Percentiles rank a stretch among this genome's conserved stretches.
Evolutionary conservation across 2,888 invertebrate species (phyloP).

Genomic region (Callinectes sapidus): DNA sequence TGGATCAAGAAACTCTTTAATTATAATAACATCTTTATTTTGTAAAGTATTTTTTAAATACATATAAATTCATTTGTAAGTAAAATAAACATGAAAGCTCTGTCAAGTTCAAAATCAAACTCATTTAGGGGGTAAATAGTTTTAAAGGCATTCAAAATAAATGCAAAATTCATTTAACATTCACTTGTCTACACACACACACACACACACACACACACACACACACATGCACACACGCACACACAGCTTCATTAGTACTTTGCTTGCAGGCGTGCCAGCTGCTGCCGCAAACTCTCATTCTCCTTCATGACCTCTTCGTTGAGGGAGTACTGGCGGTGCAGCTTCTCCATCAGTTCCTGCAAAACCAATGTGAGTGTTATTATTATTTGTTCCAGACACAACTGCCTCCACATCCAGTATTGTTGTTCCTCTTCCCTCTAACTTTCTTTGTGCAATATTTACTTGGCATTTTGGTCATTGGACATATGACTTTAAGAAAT

Average conservation of each 20-base stretch:
- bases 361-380: background rate
- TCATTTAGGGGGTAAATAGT: background rate
- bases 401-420: background rate
- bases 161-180: background rate
- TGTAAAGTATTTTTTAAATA: no score
- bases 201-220: background rate
- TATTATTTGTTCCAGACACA: background rate
- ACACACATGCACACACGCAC: background rate
- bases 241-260: constrained; percentile 41
- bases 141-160: background rate
- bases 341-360: constrained; percentile 58
- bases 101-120: background rate
- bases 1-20: no score
- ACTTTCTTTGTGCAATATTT: no score
- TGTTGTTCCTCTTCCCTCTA: no score
- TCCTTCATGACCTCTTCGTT: constrained; percentile 55
- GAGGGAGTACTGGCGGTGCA: constrained; percentile 56
- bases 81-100: background rate
- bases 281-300: constrained; percentile 53
- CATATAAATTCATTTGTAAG: no score
- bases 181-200: background rate
- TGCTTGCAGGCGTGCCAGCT: constrained; percentile 46
- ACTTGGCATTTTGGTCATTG: no score
- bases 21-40: no score
- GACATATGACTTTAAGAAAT: no score